Base-by-base conservation (phyloP, 2,888 invertebrate species). In the Athalia rosae region DNA sequence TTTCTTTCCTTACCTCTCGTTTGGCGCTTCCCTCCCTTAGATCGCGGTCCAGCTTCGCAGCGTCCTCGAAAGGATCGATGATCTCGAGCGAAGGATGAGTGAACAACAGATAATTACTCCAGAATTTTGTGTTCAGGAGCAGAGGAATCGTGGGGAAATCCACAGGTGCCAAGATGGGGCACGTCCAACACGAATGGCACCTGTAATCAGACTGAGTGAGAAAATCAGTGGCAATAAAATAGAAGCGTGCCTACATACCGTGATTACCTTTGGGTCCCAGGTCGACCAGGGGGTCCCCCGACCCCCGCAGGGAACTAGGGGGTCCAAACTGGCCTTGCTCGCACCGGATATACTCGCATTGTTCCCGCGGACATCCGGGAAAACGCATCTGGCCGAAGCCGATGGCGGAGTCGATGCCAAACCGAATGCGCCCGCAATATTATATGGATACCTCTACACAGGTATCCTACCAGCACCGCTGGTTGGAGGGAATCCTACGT, bases 151-250 rank as follows among this genome's bases (percentile, higher is more conserved):
- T 7, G n/a, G 43, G 58, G 61, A 74, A 61, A 9, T 48, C 47
- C 15, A 15, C 59, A 79, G 62, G 79, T 79, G 79, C 74, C 74
- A 76, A 78, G 45, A 81, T 73, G 78, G 74, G 78, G 69, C 63
- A 77, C 81, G 80, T 81, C 83, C 84, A 85, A 79, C 85, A 81
- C 85, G 86, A 85, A 80, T 85, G 86, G 85, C 88, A 89, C 88
- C 88, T 87, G 85, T 89, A 88, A 89, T 89, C 88, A 88, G 86
- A 89, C 89, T 89, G 88, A 82, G 85, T 85, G 81, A 83, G 80
- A 84, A 87, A 85, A 87, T 84, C 83, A 81, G 82, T 47, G 47
- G 74, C 62, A 61, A 74, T 74, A 78, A 78, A 78, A 76, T 78
- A 58, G 74, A 50, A 63, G 64, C 74, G 56, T 56, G 74, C n/a